Evolutionary conservation across 2,888 invertebrate genomes (phyloP), one percentile per base, ranked within the genome.

Genomic region (Pterostichus niger): DNA sequence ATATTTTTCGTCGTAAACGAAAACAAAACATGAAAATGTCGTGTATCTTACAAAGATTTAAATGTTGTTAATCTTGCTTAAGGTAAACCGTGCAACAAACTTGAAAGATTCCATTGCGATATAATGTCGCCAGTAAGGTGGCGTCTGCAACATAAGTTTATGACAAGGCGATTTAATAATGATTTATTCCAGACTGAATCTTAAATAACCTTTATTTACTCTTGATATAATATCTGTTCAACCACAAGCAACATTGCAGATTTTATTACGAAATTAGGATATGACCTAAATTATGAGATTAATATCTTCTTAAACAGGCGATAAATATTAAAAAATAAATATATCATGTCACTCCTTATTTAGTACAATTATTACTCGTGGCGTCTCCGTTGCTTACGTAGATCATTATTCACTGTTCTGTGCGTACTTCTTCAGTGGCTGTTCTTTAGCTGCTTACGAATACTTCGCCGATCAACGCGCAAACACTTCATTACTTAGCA

Each of bases 241-340:
- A 64, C 40, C n/a, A 10, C 64, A 35, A 11, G 31, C 33, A 31
- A 35, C 13, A 31, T 11, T 49, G 81, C 81, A 71, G 56, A 81
- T 71, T 81, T 81, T 24, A 73, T 81, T 81, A 81, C 81, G 81
- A 81, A 81, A 81, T 81, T 81, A 81, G 81, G 56, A 71, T 81
- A 40, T 81, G 81, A 81, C 81, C 81, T 81, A 81, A 81, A 81
- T 81, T 59, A 56, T 68, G 56, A 73, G 73, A 81, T 81, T 71
- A 81, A 68, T 81, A 81, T 71, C 81, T 40, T 73, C 52, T 81
- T 54, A 81, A 71, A 81, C 56, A 73, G 81, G 81, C 81, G 56
- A 81, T 81, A 81, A 81, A 81, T 81, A 71, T 81, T 40, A 73
- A 71, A 81, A 81, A 52, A 54, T 73, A 81, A 68, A 81, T 81